Base-by-base conservation (phyloP, 2,888 invertebrate species). In the Caradrina clavipalpis region DNA sequence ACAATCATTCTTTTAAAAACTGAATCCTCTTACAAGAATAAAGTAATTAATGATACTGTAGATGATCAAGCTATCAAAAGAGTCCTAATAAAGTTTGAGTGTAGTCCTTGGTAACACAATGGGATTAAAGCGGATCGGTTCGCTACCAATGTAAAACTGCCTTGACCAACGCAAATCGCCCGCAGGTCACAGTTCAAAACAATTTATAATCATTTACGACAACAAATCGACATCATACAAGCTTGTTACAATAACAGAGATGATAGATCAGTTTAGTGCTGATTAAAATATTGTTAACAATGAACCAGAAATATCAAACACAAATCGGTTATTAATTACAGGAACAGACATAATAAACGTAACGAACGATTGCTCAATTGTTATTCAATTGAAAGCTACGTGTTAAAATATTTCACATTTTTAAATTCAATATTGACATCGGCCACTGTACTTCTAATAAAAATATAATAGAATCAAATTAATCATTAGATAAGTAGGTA, bases 161-260 rank as follows among this genome's bases (percentile, higher is more conserved):
- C 93, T 93, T 94, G 93, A 93, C 91, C 89, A 81, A 86, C 73
- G 86, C 83, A 78, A 80, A 80, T 66, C 77, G 76, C 69, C 69
- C 65, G 63, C 75, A 73, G 88, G 90, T 92, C 89, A 92, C 83
- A 93, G 93, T 90, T 94, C 92, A 94, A 89, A 87, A 84, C 81
- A 86, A 90, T 94, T 90, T 90, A 88, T 88, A 89, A 88, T 89
- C 84, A 89, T 90, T 91, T 89, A 90, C 75, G 81, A 89, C 87
- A 85, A 47, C 74, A 82, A 88, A 88, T 89, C 86, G 88, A 84
- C 77, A 82, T 85, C 71, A 75, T 59, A 83, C 11, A 35, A 69
- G 69, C 75, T 76, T 80, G 69, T 80, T 81, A 69, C 74, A 74
- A 74, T 73, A 82, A 74, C 71, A 47, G 67, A 47, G 61, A 74